Base-by-base conservation (phyloP, 2,888 invertebrate genomes). In the Caenorhabditis uteleia region DNA sequence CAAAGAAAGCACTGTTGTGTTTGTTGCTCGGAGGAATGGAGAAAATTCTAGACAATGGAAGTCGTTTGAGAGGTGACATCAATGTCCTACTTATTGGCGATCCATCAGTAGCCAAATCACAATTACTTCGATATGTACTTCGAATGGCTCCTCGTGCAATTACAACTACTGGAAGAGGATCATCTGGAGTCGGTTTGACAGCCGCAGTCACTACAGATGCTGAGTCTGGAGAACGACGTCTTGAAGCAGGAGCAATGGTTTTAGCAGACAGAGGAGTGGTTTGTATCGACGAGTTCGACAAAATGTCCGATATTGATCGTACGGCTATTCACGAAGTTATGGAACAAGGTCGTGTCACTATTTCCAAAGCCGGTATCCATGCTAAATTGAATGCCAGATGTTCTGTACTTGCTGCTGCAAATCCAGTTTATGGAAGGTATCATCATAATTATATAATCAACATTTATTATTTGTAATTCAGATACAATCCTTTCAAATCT, bases 281-380 rank as follows among this genome's bases (percentile, higher is more conserved):
- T 43, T 98, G 97, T 84, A 89, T 89, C 75, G 94, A 98, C 85
- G 98, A 98, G 86, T 98, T 98, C 85, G 98, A 98, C 87, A 87
- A 87, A 74, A 98, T 98, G 97, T 93, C 94, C 0, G 98, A 98
- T 85, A 91, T 95, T 66, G 98, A 98, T 87, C 89, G 98, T 80
- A 98, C 97, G 0, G 95, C 98, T 34, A 98, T 98, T 74, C 98
- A 98, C 85, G 98, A 99, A 87, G 98, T 97, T 5, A 94, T 98
- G 97, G 97, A 98, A 87, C 97, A 98, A 85, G 97, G 97, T 5
- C 84, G 88, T 46, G 88, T 99, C 3, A 95, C 97, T 8, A 97
- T 98, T 80, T 91, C 97, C 18, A 99, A 99, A 87, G 98, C 97
- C 21, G 98, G 88, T 7, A 97, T 98, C 67, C 97, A 98, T 84